Evolutionary conservation across 1,140 invertebrate genomes (phyloP).

Genomic region (Sarcophaga bullata): DNA sequence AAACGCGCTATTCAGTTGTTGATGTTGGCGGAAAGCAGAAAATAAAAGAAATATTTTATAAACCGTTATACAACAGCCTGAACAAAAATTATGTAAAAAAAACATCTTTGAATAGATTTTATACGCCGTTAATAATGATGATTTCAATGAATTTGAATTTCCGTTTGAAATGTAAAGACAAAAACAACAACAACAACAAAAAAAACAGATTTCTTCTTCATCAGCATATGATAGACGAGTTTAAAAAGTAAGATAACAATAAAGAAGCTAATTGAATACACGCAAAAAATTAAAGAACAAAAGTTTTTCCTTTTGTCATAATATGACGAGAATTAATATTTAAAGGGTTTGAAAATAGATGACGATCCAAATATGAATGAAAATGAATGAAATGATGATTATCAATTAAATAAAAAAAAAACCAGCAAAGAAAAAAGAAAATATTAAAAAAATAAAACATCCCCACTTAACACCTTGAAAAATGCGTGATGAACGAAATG

Average conservation of each 20-base stretch:
- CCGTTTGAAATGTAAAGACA: too few species aligned
- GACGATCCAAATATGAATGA: neutral
- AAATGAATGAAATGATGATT: neutral
- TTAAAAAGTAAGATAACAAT: too few species aligned
- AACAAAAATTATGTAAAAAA: neutral
- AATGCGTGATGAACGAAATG: too few species aligned
- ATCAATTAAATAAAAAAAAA: slow-evolving; percentile 32
- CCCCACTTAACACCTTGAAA: too few species aligned
- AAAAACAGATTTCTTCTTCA: neutral
- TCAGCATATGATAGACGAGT: neutral
- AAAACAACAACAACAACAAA: too few species aligned
- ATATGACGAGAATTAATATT: too few species aligned
- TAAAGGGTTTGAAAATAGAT: neutral
- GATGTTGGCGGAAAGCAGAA: neutral
- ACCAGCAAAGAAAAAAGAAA: neutral
- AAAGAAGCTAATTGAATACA: too few species aligned
- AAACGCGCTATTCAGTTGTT: neutral
- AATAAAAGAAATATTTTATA: neutral
- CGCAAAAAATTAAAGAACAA: too few species aligned
- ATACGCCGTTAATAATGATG: neutral
- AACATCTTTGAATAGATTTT: neutral
- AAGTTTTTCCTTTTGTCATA: too few species aligned
- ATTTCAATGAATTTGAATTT: slow-evolving; percentile 2
- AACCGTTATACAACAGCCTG: neutral
- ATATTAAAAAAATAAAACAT: neutral